Percentiles rank a stretch among this genome's conserved stretches.
These are phyloP conservation scores for Limanda limanda DNA, from an alignment of 2,113 vertebrate genomes.

Conservation along the genomic window DNA sequence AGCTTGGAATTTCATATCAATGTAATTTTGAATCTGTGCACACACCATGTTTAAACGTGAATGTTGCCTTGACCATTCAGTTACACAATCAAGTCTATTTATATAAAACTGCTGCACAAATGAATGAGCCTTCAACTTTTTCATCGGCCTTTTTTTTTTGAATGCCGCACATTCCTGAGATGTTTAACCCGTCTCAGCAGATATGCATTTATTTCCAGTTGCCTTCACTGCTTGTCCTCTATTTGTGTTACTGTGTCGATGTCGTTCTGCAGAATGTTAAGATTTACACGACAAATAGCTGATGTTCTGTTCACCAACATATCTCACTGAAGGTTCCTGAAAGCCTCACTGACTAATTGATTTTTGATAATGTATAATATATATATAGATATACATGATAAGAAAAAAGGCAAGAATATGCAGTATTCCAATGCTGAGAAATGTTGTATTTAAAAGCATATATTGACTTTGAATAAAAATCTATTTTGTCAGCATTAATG, in stretches of 20 bases:
- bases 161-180: background rate
- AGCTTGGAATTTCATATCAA: background rate
- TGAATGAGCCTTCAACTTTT: background rate
- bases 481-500: conserved; percentile 75
- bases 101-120: conserved; percentile 9
- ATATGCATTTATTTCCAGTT: conserved; percentile 17
- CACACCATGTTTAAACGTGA: no score
- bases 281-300: conserved; percentile 6
- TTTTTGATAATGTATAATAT: conserved; percentile 60
- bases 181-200: conserved; percentile 13
- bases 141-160: background rate
- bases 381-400: conserved; percentile 24
- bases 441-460: conserved; percentile 72
- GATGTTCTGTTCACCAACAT: conserved; percentile 29
- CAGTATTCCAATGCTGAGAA: conserved; percentile 69
- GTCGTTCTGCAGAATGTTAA: conserved; percentile 11
- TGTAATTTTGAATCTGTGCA: background rate
- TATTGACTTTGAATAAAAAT: conserved; percentile 78
- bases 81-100: background rate
- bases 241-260: conserved; percentile 1
- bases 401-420: conserved; percentile 30
- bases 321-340: conserved; percentile 27
- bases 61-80: background rate
- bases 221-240: conserved; percentile 2
- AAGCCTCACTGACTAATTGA: conserved; percentile 25